Conservation (phyloP, 2,797 vertebrate species). For the Rhinella marina region DNA sequence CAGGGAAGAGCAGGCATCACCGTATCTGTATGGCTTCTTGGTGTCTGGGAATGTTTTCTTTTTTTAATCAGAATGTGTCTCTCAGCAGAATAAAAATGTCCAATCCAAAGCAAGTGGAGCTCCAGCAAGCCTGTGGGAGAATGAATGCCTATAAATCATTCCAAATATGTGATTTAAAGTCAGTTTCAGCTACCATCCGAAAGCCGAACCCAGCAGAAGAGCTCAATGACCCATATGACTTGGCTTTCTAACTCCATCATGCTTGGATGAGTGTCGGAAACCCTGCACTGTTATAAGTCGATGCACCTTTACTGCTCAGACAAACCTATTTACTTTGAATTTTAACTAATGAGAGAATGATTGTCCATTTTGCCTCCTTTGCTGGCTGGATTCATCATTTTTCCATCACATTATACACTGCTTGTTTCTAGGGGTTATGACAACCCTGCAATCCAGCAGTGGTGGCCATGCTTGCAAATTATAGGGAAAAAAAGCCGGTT, state of each 20-base stretch:
- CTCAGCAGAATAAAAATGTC: conserved; percentile 28
- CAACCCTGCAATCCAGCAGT: too few relatives aligned
- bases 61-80: neutral
- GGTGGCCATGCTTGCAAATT: too few relatives aligned
- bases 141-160: conserved; percentile 57
- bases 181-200: conserved; percentile 40
- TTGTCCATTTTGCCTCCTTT: too few relatives aligned
- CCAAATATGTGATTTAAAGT: conserved; percentile 58
- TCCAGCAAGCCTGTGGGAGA: conserved; percentile 52
- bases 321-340: neutral
- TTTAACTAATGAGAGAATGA: too few relatives aligned
- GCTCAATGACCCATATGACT: conserved; percentile 58
- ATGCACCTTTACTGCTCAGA: neutral
- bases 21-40: neutral
- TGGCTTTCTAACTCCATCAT: conserved; percentile 42
- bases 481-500: too few relatives aligned
- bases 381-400: too few relatives aligned
- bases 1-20: too few relatives aligned
- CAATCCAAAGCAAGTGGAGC: conserved; percentile 37
- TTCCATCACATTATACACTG: too few relatives aligned
- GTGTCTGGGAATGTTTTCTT: neutral
- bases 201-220: conserved; percentile 60
- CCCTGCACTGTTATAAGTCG: neutral
- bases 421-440: too few relatives aligned
- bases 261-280: neutral